A percentile compares a stretch with the other conserved stretches of the same genome.
phyloP scores from a whole-genome alignment of 2,888 invertebrate species.

The Endomychus coccineus region DNA sequence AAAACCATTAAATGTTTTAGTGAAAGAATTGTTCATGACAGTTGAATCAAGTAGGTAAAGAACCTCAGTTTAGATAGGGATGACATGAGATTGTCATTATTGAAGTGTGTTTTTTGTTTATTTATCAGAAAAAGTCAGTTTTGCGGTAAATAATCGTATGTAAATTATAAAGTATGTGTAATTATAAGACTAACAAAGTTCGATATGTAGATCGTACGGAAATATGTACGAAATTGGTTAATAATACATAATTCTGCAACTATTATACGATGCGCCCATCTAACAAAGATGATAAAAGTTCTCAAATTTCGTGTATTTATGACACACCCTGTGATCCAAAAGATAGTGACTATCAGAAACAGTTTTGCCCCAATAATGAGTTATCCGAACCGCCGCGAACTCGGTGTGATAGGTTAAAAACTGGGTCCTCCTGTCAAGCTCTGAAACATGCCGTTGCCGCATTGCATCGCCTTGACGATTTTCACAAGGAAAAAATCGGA shows the following conservation, averaged over 20 bases:
- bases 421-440: constrained; percentile 80
- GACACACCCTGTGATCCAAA: constrained; percentile 42
- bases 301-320: constrained; percentile 39
- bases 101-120: too few species aligned
- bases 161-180: constrained; percentile 31
- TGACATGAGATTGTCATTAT: too few species aligned
- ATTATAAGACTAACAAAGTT: constrained; percentile 26
- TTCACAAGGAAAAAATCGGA: constrained; percentile 86
- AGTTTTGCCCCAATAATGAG: constrained; percentile 41
- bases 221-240: constrained; percentile 45
- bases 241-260: constrained; percentile 33
- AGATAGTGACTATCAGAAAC: constrained; percentile 39
- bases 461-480: constrained; percentile 88
- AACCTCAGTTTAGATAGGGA: too few species aligned
- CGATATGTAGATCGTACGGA: constrained; percentile 30
- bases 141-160: constrained; percentile 12
- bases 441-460: constrained; percentile 86
- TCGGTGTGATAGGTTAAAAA: constrained; percentile 50
- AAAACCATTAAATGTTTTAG: too few species aligned
- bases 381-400: constrained; percentile 39
- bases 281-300: constrained; percentile 30
- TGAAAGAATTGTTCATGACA: too few species aligned
- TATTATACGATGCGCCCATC: constrained; percentile 33
- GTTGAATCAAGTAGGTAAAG: too few species aligned
- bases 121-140: constrained; percentile 18